A percentile compares a stretch with the other conserved stretches of the same genome.
Evolutionary conservation across 2,797 vertebrate genomes (phyloP).

Genomic region (Phylloscopus collybita): DNA sequence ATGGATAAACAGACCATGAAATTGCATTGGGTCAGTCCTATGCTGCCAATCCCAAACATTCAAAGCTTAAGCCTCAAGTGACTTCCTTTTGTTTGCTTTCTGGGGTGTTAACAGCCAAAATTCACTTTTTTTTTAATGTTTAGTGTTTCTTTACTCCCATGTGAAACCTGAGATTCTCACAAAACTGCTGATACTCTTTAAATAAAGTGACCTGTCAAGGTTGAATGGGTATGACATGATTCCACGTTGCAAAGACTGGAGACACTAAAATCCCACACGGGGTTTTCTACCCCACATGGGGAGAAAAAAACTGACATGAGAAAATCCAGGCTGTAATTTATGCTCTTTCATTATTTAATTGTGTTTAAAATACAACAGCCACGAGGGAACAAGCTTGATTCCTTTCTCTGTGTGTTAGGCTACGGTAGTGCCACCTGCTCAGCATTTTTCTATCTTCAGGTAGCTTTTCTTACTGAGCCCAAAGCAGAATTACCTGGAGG

Average conservation of each 20-base stretch:
- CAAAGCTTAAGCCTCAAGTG: background rate
- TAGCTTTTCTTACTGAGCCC: background rate
- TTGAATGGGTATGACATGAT: background rate
- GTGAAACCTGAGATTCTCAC: background rate
- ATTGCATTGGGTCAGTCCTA: background rate
- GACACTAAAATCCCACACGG: background rate
- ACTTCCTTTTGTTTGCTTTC: background rate
- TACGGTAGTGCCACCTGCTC: background rate
- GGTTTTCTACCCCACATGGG: background rate
- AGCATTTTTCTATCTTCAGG: background rate
- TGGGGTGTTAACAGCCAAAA: background rate
- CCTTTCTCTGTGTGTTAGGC: background rate
- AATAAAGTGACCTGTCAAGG: background rate
- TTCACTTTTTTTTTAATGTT: no score
- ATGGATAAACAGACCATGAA: background rate
- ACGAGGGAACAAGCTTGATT: background rate
- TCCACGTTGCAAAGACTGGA: background rate
- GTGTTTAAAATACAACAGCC: background rate
- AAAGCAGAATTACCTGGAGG: background rate
- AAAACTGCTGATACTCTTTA: background rate
- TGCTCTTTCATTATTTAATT: conserved; percentile 26
- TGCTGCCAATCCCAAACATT: background rate
- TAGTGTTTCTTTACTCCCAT: background rate
- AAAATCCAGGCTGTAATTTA: background rate
- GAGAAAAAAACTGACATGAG: background rate